Conservation (phyloP, 2,888 invertebrate species). For the Suillia variegata region DNA sequence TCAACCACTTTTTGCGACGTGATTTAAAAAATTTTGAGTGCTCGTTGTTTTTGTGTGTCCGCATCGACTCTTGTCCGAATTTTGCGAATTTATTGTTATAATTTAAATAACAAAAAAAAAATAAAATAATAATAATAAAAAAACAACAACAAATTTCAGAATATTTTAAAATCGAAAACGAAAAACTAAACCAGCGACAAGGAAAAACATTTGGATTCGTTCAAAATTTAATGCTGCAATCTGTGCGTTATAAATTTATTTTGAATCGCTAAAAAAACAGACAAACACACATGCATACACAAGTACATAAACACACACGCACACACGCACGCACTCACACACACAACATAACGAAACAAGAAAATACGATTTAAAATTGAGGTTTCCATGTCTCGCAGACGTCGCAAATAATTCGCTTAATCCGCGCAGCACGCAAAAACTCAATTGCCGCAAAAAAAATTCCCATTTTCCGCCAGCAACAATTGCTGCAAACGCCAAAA, state of each 20-base stretch:
- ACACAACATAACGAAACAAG: slow-evolving; percentile 6
- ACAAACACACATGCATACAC: too few relatives aligned
- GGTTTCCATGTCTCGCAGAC: too few relatives aligned
- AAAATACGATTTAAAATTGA: slow-evolving; percentile 28
- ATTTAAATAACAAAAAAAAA: neutral
- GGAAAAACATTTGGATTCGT: too few relatives aligned
- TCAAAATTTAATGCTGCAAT: neutral
- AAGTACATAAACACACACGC: slow-evolving; percentile 30
- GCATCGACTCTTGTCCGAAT: neutral
- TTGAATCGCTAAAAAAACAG: neutral
- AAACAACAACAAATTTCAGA: neutral
- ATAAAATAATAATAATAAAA: neutral
- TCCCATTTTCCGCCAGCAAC: neutral
- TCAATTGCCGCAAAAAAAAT: neutral
- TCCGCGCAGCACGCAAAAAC: too few relatives aligned
- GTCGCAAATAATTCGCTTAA: neutral
- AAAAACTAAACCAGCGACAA: too few relatives aligned
- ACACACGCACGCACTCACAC: slow-evolving; percentile 20
- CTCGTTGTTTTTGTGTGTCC: slow-evolving; percentile 1
- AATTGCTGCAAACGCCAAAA: neutral
- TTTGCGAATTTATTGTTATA: slow-evolving; percentile 7
- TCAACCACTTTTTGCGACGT: neutral
- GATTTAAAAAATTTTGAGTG: neutral
- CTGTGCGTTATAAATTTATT: neutral
- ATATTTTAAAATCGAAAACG: too few relatives aligned